These are phyloP conservation scores for Apus apus DNA, from an alignment of 2,113 vertebrate species.

Conservation along the genomic window DNA sequence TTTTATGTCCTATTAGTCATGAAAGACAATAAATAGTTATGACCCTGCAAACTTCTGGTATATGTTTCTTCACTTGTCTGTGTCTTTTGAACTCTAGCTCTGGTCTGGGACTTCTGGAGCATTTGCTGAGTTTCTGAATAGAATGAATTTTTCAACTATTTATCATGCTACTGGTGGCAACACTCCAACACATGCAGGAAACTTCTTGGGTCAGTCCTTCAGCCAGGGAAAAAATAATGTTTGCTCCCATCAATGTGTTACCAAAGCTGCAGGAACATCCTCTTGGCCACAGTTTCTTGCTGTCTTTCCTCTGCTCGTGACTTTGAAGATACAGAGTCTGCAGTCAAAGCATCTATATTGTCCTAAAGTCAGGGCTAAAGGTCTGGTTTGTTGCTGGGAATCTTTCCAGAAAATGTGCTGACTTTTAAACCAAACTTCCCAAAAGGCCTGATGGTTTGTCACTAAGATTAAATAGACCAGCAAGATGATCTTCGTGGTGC, in stretches of 20 bases:
- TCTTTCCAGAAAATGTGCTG: background rate
- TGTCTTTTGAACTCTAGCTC: background rate
- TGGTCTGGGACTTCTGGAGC: background rate
- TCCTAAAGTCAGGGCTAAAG: background rate
- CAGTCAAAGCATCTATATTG: fast-evolving
- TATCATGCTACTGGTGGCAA: background rate
- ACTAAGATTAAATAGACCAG: background rate
- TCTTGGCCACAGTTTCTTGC: background rate
- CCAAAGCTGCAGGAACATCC: background rate
- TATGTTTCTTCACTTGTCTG: background rate
- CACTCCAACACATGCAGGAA: fast-evolving
- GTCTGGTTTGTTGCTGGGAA: background rate
- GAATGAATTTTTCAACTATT: background rate
- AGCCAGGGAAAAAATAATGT: fast-evolving
- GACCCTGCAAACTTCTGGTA: background rate
- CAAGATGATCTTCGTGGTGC: background rate
- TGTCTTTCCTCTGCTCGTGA: background rate
- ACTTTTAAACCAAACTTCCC: background rate
- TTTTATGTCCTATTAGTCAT: background rate
- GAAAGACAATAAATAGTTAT: slow-evolving; percentile 33
- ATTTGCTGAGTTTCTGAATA: background rate
- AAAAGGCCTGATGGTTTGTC: background rate
- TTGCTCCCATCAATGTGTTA: too few species aligned
- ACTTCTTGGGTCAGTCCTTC: background rate
- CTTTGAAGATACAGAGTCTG: background rate